Conservation (phyloP, 2,888 invertebrate species). For the Lasioglossum malachurum region DNA sequence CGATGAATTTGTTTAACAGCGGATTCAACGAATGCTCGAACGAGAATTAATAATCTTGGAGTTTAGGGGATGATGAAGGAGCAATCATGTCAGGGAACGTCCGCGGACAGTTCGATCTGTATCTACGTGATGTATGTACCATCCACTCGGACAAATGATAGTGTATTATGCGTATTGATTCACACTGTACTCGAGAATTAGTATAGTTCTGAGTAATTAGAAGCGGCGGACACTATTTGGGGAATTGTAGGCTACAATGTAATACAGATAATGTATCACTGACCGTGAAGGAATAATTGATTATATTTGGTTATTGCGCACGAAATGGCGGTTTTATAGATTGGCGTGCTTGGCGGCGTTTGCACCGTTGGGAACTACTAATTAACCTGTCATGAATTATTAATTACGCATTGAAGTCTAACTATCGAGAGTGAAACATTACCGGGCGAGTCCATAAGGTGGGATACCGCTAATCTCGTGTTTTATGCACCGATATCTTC, state of each 20-base stretch:
- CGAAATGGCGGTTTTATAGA: constrained; percentile 12
- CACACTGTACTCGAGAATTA: constrained; percentile 17
- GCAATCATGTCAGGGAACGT: not conserved
- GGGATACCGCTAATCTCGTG: not conserved
- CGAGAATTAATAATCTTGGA: constrained; percentile 2
- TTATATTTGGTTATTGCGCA: not conserved
- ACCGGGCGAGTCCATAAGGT: not conserved
- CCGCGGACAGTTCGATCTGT: constrained; percentile 6
- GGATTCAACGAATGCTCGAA: not conserved
- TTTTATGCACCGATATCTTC: not conserved
- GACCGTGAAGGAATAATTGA: constrained; percentile 8
- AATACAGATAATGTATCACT: constrained; percentile 9
- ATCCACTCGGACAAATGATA: not conserved
- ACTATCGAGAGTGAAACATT: not conserved
- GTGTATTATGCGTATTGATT: constrained; percentile 22
- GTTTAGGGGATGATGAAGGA: constrained; percentile 10
- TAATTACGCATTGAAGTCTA: not conserved
- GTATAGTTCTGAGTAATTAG: constrained; percentile 15
- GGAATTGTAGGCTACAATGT: constrained; percentile 10
- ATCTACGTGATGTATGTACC: constrained; percentile 5
- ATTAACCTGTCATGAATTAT: not conserved
- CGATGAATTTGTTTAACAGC: not conserved
- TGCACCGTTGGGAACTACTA: not conserved
- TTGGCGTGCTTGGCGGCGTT: not conserved
- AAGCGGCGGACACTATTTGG: constrained; percentile 10